Base-by-base conservation (phyloP, 2,797 vertebrate species). In the Arrhamphus sclerolepis region DNA sequence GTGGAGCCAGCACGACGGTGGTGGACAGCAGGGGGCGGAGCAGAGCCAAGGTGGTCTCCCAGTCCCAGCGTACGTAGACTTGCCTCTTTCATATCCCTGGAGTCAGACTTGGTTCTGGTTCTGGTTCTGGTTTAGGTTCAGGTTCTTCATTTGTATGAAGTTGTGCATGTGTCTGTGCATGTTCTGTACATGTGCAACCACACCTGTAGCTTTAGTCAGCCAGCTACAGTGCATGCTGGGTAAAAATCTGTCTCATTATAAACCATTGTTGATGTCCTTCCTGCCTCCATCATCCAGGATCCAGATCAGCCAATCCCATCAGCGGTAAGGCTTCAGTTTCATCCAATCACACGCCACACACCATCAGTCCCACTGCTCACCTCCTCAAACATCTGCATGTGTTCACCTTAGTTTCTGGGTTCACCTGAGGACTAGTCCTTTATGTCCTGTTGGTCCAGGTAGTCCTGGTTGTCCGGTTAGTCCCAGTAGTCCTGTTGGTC, bases 221-320 rank as follows among this genome's bases (percentile, higher is more conserved):
- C 46, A 65, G 55, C 74, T 81, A 71, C 58, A 72, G 76, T 81
- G 94, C 94, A 94, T 94, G 94, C 91, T 95, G 92, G 92, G 89
- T 78, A 83, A 77, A 68, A 71, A 53, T 39, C 62, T 88, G 83
- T 89, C 74, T 87, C 86, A 92, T 86, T 89, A 81, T 92, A 89
- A 26, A 92, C 88, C 66, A 74, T 81, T 86, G 79, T 87, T 79
- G 76, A 86, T 92, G 80, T 91, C 84, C 87, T 87, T 44, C 89
- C 93, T 92, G 94, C 95, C 92, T 89, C 91, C 95, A 92, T 94
- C 94, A 89, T 89, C 92, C 96, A 99, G 97, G 97, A 98, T 99
- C 97, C 94, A 97, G 97, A 95, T 99, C 97, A 92, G 97, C 97
- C 93, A 98, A 98, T 93, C 95, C 96, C 88, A 95, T 96, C 92